Conservation (phyloP, 2,797 vertebrate species). For the Poecilia wingei region DNA sequence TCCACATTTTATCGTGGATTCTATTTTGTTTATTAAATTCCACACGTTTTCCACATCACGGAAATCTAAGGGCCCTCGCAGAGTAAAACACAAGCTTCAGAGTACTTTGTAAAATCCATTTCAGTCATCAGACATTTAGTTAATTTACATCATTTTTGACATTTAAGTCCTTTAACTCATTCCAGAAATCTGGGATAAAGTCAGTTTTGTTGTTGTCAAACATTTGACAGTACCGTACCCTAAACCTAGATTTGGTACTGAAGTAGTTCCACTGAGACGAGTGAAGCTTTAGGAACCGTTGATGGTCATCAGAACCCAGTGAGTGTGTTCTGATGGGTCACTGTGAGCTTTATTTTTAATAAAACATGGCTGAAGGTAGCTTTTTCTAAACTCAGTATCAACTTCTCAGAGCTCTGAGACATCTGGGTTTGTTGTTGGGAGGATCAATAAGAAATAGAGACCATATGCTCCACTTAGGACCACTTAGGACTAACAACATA, state of each 20-base stretch:
- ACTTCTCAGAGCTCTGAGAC: background rate
- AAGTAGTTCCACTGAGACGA: background rate
- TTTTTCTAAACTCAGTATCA: background rate
- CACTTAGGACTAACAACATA: background rate
- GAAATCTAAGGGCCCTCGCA: too few relatives aligned
- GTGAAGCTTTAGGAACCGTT: background rate
- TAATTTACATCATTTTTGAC: background rate
- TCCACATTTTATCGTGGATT: too few relatives aligned
- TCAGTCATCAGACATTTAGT: background rate
- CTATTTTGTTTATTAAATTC: too few relatives aligned
- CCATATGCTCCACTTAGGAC: background rate
- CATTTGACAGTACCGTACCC: background rate
- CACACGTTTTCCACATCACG: too few relatives aligned
- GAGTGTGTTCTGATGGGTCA: background rate
- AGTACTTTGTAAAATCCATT: background rate
- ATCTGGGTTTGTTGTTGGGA: background rate
- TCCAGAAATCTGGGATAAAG: background rate
- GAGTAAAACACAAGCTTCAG: too few relatives aligned
- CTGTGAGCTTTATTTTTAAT: background rate
- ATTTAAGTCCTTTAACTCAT: background rate
- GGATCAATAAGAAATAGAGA: background rate
- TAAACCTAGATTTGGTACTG: background rate
- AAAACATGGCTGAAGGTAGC: background rate
- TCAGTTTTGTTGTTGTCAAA: background rate
- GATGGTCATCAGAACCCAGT: background rate